These are phyloP conservation scores for Hyperoodon ampullatus DNA, from an alignment of 2,113 vertebrate species.

Conservation along the genomic window DNA sequence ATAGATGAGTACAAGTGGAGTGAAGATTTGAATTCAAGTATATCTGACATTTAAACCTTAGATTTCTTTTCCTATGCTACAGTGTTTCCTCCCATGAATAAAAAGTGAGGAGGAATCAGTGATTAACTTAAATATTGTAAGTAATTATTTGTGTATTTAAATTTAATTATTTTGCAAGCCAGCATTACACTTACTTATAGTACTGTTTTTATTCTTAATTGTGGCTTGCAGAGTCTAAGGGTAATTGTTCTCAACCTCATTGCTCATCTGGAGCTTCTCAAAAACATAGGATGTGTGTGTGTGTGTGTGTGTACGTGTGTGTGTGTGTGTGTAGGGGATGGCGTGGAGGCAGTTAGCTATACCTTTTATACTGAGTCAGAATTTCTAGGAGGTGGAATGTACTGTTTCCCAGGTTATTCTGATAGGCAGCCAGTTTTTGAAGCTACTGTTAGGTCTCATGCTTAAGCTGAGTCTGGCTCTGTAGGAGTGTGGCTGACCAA, in stretches of 20 bases:
- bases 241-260: not conserved
- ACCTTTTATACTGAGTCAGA: not conserved
- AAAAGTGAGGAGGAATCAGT: constrained; percentile 1
- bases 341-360: not conserved
- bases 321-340: not conserved
- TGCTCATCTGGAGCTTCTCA: not conserved
- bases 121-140: constrained; percentile 16
- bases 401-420: not conserved
- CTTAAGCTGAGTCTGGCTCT: not conserved
- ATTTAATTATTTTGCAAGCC: constrained; percentile 45
- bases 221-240: not conserved
- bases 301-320: not conserved
- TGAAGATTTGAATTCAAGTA: not conserved
- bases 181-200: not conserved
- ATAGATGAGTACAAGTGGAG: not conserved
- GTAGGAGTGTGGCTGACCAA: not conserved
- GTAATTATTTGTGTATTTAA: not conserved
- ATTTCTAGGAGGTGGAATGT: not conserved
- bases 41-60: not conserved
- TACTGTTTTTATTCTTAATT: constrained; percentile 20
- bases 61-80: not conserved
- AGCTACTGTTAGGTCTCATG: not conserved
- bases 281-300: not conserved
- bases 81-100: not conserved
- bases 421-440: not conserved